Conservation (phyloP, 2,113 vertebrate genomes). For the Pseudorhombus dupliciocellatus region DNA sequence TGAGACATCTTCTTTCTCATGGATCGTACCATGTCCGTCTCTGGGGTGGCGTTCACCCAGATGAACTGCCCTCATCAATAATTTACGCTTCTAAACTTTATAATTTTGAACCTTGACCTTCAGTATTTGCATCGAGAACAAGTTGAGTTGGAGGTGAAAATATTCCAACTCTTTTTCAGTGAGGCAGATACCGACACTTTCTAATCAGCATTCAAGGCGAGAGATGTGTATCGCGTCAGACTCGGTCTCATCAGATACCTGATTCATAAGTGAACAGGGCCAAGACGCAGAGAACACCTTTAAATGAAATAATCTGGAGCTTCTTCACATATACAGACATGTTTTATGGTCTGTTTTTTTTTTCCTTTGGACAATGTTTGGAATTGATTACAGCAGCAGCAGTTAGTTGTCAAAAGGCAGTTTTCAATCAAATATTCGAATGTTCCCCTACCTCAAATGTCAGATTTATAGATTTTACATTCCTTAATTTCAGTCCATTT, state of each 20-base stretch:
- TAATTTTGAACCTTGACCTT: not conserved
- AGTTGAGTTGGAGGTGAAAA: not conserved
- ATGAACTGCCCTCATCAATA: not conserved
- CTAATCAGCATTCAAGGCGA: not conserved
- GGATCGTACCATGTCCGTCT: not conserved
- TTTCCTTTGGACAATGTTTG: not conserved
- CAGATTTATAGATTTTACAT: too few relatives aligned
- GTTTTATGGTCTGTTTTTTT: not conserved
- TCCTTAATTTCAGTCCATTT: too few relatives aligned
- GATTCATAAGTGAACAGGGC: too few relatives aligned
- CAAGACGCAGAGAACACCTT: too few relatives aligned
- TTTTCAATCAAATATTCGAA: not conserved
- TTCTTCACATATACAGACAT: not conserved
- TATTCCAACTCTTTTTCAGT: not conserved
- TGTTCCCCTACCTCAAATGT: not conserved
- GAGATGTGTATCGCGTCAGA: not conserved
- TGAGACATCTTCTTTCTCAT: not conserved
- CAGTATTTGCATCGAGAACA: not conserved
- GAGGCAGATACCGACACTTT: not conserved
- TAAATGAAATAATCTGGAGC: not conserved
- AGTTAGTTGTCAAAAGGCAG: not conserved
- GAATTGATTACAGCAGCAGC: not conserved
- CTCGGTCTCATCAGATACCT: not conserved
- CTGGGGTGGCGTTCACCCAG: not conserved
- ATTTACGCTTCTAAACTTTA: not conserved